Conservation (phyloP, 1,140 invertebrate genomes). For the Proales similis region DNA sequence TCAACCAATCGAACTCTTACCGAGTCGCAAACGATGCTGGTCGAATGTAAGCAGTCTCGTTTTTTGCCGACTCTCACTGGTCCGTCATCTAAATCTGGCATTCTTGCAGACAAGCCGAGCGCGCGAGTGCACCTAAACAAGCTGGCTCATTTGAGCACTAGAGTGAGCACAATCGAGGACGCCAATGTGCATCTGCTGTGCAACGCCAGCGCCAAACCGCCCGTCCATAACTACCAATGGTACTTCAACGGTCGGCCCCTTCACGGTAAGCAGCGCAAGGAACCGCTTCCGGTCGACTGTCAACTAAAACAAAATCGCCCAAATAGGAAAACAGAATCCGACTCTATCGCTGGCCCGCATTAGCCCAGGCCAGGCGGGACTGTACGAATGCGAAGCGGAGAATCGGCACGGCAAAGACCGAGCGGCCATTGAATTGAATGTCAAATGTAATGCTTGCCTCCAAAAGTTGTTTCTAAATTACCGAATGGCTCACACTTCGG, state of each 20-base stretch:
- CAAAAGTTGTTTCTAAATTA: no score
- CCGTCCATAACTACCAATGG: slow-evolving; percentile 16
- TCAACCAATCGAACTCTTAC: slow-evolving; percentile 8
- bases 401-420: slow-evolving; percentile 29
- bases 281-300: not conserved
- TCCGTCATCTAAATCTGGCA: slow-evolving; percentile 2
- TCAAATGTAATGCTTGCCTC: no score
- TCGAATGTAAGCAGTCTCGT: slow-evolving; percentile 23
- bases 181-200: slow-evolving; percentile 7
- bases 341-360: no score
- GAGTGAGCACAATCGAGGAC: slow-evolving; percentile 17
- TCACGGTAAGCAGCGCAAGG: slow-evolving; percentile 4
- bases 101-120: slow-evolving; percentile 28
- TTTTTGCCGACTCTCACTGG: not conserved
- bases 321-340: no score
- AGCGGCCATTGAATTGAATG: no score
- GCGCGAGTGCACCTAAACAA: slow-evolving; percentile 21
- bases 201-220: slow-evolving; percentile 11
- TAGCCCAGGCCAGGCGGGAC: slow-evolving; percentile 1
- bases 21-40: slow-evolving; percentile 8
- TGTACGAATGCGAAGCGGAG: slow-evolving; percentile 4
- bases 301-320: no score
- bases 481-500: no score
- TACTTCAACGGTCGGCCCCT: slow-evolving; percentile 12
- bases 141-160: slow-evolving; percentile 3